Evolutionary conservation across 2,113 vertebrate species (phyloP).

Genomic region (Dasyornis broadbenti): DNA sequence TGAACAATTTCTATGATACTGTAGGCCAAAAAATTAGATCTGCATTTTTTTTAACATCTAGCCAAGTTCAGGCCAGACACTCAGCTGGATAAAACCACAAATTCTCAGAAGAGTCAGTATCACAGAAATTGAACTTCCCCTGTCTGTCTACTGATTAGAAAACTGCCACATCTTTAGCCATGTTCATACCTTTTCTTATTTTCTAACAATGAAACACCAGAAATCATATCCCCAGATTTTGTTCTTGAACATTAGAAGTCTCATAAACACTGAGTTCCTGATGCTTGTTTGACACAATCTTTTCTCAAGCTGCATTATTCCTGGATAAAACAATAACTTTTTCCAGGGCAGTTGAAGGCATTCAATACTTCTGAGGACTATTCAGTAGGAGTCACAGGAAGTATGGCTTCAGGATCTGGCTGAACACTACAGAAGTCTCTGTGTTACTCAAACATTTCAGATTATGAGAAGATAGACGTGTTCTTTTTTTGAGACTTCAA

Average conservation of each 20-base stretch:
- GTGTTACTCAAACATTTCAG: neutral
- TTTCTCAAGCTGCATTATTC: neutral
- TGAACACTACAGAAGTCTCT: neutral
- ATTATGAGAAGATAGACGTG: neutral
- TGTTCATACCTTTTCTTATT: neutral
- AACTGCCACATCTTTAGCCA: neutral
- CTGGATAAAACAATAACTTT: neutral
- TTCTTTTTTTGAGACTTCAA: neutral
- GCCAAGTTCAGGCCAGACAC: slow-evolving; percentile 4
- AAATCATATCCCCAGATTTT: neutral
- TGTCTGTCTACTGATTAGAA: neutral
- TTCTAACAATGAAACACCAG: neutral
- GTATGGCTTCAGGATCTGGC: neutral
- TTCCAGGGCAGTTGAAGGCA: neutral
- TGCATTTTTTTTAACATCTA: neutral
- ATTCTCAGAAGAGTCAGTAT: slow-evolving; percentile 2
- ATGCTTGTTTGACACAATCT: neutral
- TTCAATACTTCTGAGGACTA: neutral
- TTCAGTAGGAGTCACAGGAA: neutral
- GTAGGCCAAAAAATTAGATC: slow-evolving; percentile 10
- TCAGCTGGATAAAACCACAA: slow-evolving; percentile 35
- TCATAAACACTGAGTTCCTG: neutral
- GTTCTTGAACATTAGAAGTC: neutral
- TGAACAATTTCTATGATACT: neutral
- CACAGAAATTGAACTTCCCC: neutral